phyloP scores from a whole-genome alignment of 2,797 vertebrate species.

The Numenius phaeopus region DNA sequence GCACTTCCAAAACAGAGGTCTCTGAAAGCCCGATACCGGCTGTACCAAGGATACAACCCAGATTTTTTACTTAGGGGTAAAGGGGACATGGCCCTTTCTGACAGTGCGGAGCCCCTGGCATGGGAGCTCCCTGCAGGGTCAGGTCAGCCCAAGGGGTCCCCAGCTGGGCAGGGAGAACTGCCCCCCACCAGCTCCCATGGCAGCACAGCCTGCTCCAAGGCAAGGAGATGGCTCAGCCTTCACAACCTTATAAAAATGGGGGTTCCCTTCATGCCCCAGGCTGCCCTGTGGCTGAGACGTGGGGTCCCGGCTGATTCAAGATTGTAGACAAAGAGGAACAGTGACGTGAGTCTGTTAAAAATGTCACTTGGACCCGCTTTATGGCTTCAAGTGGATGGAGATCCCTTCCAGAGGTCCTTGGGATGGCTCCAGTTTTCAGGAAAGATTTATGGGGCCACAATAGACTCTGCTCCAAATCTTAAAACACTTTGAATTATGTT shows the following conservation, averaged over 20 bases:
- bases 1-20: neutral
- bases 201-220: neutral
- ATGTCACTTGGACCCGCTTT: neutral
- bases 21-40: neutral
- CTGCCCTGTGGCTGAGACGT: neutral
- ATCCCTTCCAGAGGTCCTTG: neutral
- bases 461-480: neutral
- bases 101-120: fast-evolving
- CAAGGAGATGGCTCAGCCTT: neutral
- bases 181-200: neutral
- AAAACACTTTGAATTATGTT: neutral
- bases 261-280: neutral
- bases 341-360: neutral
- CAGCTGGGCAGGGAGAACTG: neutral
- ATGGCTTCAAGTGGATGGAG: neutral
- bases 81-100: neutral
- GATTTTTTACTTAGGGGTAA: neutral
- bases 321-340: neutral
- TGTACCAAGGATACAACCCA: neutral
- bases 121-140: neutral
- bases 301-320: fast-evolving
- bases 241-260: neutral
- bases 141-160: neutral
- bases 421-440: neutral
- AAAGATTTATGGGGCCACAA: neutral